These are phyloP conservation scores for Pocillopora verrucosa DNA, from an alignment of 64 coral and sea anemone genomes.

Conservation along the genomic window DNA sequence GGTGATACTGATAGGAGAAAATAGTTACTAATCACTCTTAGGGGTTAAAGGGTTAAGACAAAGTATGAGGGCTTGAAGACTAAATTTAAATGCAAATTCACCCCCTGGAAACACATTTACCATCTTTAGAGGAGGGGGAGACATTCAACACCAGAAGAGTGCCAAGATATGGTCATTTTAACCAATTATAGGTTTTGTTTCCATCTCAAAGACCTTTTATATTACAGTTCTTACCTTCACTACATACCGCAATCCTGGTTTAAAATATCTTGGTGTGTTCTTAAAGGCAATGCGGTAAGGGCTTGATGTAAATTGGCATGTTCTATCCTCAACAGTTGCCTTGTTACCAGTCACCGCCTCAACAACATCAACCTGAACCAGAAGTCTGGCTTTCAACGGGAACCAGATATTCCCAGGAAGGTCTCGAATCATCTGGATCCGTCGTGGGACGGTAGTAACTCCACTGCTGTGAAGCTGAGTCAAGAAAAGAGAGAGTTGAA, in stretches of 20 bases:
- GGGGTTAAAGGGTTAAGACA: too few relatives aligned
- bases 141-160: too few relatives aligned
- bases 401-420: conserved; percentile 71
- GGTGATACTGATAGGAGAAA: too few relatives aligned
- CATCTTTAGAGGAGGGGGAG: too few relatives aligned
- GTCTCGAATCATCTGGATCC: conserved; percentile 41
- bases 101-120: too few relatives aligned
- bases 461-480: not conserved
- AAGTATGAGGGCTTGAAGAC: too few relatives aligned
- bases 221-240: conserved; percentile 48
- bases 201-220: too few relatives aligned
- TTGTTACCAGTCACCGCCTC: conserved; percentile 72
- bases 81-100: too few relatives aligned
- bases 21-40: too few relatives aligned
- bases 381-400: conserved; percentile 64
- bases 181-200: too few relatives aligned
- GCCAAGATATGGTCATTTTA: too few relatives aligned
- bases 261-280: conserved; percentile 75
- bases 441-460: not conserved
- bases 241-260: conserved; percentile 69
- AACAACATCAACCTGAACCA: conserved; percentile 65
- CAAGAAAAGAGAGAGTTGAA: not conserved
- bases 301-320: conserved; percentile 64
- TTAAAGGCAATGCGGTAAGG: conserved; percentile 74
- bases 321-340: conserved; percentile 66